phyloP scores from a whole-genome alignment of 2,797 vertebrate species.

The Adrianichthys oophorus region DNA sequence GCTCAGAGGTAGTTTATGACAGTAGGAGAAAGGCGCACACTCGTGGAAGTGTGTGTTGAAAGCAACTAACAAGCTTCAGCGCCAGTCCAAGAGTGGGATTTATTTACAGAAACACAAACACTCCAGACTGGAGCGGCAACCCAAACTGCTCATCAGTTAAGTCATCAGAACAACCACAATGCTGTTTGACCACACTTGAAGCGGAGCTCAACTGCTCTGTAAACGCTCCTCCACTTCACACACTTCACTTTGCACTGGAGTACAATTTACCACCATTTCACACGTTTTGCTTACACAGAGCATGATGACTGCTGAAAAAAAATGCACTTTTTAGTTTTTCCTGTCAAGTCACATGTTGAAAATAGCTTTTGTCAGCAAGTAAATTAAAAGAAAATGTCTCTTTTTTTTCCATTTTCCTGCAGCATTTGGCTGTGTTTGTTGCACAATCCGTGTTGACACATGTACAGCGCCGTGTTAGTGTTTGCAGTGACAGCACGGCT shows the following conservation, averaged over 20 bases:
- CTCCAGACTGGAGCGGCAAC: conserved; percentile 46
- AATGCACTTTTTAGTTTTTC: conserved; percentile 22
- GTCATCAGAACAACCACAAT: conserved; percentile 64
- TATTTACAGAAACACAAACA: conserved; percentile 37
- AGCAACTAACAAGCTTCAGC: conserved; percentile 25
- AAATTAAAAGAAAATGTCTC: neutral
- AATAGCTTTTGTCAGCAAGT: conserved; percentile 1
- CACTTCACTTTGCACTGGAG: conserved; percentile 27
- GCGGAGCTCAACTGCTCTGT: conserved; percentile 36
- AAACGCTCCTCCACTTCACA: conserved; percentile 49
- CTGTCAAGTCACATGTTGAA: conserved; percentile 8
- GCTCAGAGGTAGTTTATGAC: conserved; percentile 62
- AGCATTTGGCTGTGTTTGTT: conserved; percentile 34
- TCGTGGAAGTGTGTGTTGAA: conserved; percentile 29
- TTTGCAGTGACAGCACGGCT: conserved; percentile 11
- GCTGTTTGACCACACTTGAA: conserved; percentile 64
- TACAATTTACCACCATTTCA: conserved; percentile 51
- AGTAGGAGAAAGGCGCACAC: conserved; percentile 49
- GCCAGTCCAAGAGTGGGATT: conserved; percentile 28
- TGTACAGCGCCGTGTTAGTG: conserved; percentile 6
- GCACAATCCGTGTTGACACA: conserved; percentile 22
- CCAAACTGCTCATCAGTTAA: conserved; percentile 64
- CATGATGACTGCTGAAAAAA: conserved; percentile 41
- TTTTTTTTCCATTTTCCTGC: neutral
- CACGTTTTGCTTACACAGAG: conserved; percentile 40